Base-by-base conservation (phyloP, 2,797 vertebrate species). In the Harpagifer antarcticus region DNA sequence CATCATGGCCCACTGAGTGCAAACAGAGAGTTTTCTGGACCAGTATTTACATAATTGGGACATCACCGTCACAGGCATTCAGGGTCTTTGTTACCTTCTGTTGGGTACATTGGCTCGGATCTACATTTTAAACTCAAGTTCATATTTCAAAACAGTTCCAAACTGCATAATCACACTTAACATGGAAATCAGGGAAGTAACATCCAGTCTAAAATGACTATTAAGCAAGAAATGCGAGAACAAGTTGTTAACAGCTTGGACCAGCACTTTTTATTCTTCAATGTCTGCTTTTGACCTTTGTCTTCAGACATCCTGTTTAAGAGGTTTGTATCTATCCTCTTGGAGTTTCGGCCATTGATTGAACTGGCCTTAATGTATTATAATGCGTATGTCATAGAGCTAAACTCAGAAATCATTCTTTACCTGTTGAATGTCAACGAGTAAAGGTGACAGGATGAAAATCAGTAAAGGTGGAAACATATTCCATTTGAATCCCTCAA, bases 11-110 rank as follows among this genome's bases (percentile, higher is more conserved):
- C 72, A 73, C 45, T 82, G 79, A 69, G 74, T 81, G 27, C 78
- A 84, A 89, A 91, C 76, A 84, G 68, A 76, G 65, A 75, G 45
- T 64, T 77, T 77, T 89, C 57, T 76, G 65, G 71, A 50, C 37
- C 55, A 76, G 48, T 56, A 59, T 56, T 84, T 88, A 78, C 72
- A 75, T 77, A 88, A 90, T 55, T 3, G 5, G 80, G 64, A 64
- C 69, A 57, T 37, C 45, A 68, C 17, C 73, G 45, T 52, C 67
- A 68, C n/a, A 54, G 79, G 52, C 55, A 65, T 71, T 81, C 57
- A 62, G 47, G 53, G 23, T 68, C 84, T 84, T 83, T 82, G 76
- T 27, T 27, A 27, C 27, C 27, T 27, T 27, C 27, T 27, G 27
- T 81, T 60, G 73, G 66, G 66, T 62, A 55, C 67, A 67, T 23